Percentiles rank a stretch among this genome's conserved stretches.
These are phyloP conservation scores for Pimephales promelas DNA, from an alignment of 2,113 vertebrate species.

Conservation along the genomic window DNA sequence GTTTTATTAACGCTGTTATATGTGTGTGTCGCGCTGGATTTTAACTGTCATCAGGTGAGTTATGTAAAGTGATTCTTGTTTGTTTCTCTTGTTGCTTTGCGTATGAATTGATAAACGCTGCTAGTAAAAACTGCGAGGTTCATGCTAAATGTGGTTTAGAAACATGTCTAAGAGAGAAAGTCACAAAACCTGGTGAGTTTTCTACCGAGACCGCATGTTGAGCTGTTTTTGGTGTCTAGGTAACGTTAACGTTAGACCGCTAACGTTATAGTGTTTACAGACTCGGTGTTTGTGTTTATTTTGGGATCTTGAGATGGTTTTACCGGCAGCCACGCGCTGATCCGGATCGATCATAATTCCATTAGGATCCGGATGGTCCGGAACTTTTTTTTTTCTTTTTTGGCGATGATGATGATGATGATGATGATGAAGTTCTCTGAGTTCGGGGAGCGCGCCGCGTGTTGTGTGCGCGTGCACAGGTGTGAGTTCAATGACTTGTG, in stretches of 20 bases:
- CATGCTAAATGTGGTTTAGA: not conserved
- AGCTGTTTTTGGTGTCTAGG: not conserved
- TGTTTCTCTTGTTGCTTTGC: not conserved
- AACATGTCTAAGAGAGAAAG: not conserved
- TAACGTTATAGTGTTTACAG: not conserved
- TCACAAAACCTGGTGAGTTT: not conserved
- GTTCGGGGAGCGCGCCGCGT: too few species aligned
- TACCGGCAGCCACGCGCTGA: not conserved
- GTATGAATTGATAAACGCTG: not conserved
- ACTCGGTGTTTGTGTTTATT: not conserved
- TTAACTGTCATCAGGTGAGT: not conserved
- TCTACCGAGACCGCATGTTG: not conserved
- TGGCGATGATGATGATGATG: not conserved
- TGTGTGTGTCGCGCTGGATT: not conserved
- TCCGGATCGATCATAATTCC: conserved; percentile 9
- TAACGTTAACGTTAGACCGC: too few species aligned
- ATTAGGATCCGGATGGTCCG: not conserved
- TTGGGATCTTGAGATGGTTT: not conserved
- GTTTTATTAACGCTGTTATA: not conserved
- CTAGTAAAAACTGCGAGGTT: not conserved
- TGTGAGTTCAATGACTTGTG: not conserved
- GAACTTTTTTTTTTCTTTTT: too few species aligned
- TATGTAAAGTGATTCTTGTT: not conserved
- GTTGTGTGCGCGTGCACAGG: not conserved
- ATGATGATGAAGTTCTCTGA: not conserved